Conservation (phyloP, 2,888 invertebrate species). For the Pandemis heparana region DNA sequence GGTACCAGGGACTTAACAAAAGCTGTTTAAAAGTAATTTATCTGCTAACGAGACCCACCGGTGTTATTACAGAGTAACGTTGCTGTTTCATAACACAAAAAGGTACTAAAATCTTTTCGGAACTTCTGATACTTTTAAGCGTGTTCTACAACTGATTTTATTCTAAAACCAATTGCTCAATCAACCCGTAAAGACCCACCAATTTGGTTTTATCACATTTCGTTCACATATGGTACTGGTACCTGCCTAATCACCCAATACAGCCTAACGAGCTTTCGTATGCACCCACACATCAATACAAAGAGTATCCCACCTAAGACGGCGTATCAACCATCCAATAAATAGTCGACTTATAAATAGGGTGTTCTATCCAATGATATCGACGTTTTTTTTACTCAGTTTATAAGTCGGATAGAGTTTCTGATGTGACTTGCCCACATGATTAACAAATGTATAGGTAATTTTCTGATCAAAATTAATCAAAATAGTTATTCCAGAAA, state of each 20-base stretch:
- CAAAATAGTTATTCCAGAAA: too few species aligned
- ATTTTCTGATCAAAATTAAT: too few species aligned
- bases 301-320: conserved; percentile 37
- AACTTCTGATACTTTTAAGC: background rate
- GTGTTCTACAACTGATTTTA: conserved; percentile 14
- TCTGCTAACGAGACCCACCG: too few species aligned
- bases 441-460: too few species aligned
- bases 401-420: too few species aligned
- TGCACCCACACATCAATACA: conserved; percentile 38
- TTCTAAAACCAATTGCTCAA: conserved; percentile 26
- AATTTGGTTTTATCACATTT: conserved; percentile 24
- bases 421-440: too few species aligned
- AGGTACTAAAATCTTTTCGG: background rate
- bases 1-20: too few species aligned
- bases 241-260: conserved; percentile 24
- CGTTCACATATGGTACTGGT: conserved; percentile 17
- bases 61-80: too few species aligned
- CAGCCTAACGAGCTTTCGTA: conserved; percentile 13
- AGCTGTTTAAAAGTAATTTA: too few species aligned
- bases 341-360: conserved; percentile 56
- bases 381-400: background rate
- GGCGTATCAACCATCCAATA: conserved; percentile 50
- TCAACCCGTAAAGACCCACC: conserved; percentile 23
- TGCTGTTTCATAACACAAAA: background rate
- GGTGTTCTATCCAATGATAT: background rate